Base-by-base conservation (phyloP, 2,113 vertebrate species). In the Piprites chloris region DNA sequence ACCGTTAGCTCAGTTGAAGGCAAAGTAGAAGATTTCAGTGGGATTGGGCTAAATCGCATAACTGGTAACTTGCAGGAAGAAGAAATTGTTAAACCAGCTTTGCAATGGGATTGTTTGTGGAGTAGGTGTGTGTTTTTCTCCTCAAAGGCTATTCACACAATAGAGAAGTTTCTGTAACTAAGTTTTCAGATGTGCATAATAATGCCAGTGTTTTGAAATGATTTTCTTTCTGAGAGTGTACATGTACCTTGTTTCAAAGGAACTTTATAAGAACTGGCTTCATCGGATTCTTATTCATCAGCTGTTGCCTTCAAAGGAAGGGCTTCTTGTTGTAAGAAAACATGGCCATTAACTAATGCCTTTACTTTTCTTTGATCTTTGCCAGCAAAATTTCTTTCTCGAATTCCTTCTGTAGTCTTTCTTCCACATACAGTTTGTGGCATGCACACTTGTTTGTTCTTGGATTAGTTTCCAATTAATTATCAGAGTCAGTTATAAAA, bases 311-410 rank as follows among this genome's bases (percentile, higher is more conserved):
- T 95, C 89, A 95, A 95, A 97, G 58, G 39, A 37, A 89, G n/a
- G 35, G n/a, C 26, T 92, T 35, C n/a, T 85, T 89, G 58, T 62
- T 87, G 84, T 53, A 92, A 94, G 75, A 94, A 85, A 95, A 91
- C 27, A 35, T 16, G 30, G 46, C 61, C 80, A 52, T 93, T 94
- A 96, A 95, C 84, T 68, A 90, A 93, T 90, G 62, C 80, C 69
- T 96, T 91, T 89, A 61, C 63, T 72, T 78, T 89, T 47, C 95
- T 97, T 97, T 96, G 96, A 96, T 97, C 89, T 79, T 93, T 89
- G 87, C 63, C 67, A 91, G 87, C 28, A 91, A 87, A 79, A 32
- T n/a, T 17, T 24, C 55, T 89, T 69, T 72, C 68, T 47, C 53
- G 3, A 39, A 39, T 77, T 61, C 39, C 55, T 90, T 41, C 46